These are phyloP conservation scores for Peromyscus aztecus DNA, from an alignment of 2,797 vertebrate genomes.

Conservation along the genomic window DNA sequence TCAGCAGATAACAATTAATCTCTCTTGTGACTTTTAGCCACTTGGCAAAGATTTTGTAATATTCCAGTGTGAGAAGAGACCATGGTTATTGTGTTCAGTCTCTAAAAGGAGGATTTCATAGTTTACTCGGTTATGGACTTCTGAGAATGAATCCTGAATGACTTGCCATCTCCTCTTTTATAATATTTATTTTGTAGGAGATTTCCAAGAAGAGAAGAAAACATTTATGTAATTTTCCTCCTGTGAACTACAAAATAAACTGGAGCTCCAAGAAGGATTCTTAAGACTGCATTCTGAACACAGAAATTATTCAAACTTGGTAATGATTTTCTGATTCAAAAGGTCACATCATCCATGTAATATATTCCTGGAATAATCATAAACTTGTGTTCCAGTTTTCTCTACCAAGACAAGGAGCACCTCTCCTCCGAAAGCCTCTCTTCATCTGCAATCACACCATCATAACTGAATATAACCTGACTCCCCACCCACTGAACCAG, in stretches of 20 bases:
- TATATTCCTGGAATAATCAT: neutral
- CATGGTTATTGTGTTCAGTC: neutral
- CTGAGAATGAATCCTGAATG: neutral
- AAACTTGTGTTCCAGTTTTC: neutral
- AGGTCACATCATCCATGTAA: neutral
- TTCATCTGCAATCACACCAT: neutral
- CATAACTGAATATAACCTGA: neutral
- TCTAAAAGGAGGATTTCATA: neutral
- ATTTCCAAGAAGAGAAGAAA: neutral
- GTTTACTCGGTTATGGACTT: neutral
- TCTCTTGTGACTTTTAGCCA: neutral
- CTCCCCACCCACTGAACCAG: accelerated
- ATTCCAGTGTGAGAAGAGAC: neutral
- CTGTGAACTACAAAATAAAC: neutral
- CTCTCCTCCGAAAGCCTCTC: accelerated
- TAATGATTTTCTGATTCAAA: neutral
- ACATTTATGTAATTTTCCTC: neutral
- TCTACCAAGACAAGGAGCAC: neutral
- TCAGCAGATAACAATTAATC: constrained; percentile 19
- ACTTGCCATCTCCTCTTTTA: neutral
- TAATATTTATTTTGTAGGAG: neutral
- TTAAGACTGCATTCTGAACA: neutral
- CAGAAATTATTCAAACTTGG: too few species aligned
- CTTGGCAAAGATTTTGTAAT: constrained; percentile 3
- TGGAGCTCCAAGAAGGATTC: neutral